Conservation (phyloP, 2,797 vertebrate genomes). For the Bradypus variegatus region DNA sequence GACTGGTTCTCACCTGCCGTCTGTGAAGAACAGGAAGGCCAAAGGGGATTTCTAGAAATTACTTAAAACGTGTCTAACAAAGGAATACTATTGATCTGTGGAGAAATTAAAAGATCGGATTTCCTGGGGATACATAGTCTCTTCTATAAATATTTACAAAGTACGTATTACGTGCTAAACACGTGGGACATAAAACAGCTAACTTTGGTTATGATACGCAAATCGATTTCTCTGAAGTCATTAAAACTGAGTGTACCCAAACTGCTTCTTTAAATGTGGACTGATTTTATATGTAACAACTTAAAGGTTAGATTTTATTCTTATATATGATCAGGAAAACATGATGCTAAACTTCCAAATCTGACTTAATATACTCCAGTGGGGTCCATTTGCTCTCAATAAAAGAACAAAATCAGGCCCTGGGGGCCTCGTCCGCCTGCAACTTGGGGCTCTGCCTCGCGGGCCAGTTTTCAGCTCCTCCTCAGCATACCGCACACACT, state of each 20-base stretch:
- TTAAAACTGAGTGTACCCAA: conserved; percentile 40
- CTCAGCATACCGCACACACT: not conserved
- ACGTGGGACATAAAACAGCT: conserved; percentile 55
- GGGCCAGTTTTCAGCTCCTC: not conserved
- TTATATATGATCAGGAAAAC: not conserved
- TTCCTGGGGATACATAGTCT: not conserved
- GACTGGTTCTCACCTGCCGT: not conserved
- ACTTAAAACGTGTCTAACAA: conserved; percentile 63
- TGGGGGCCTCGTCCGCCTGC: not conserved
- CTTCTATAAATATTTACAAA: not conserved
- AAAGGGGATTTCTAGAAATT: conserved; percentile 1
- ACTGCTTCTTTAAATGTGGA: not conserved
- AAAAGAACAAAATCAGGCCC: not conserved
- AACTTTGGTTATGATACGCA: conserved; percentile 51
- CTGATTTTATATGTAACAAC: not conserved
- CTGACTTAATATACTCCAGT: not conserved
- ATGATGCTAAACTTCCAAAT: not conserved
- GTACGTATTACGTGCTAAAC: not conserved
- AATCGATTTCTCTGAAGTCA: conserved; percentile 49
- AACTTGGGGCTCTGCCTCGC: not conserved
- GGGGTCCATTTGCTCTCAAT: not conserved
- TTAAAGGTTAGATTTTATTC: not conserved
- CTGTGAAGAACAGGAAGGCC: not conserved
- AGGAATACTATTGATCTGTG: conserved; percentile 52
- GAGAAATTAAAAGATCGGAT: conserved; percentile 9